Conservation (phyloP, 2,113 vertebrate genomes). For the western clawed frog (Xenopus tropicalis) region DNA sequence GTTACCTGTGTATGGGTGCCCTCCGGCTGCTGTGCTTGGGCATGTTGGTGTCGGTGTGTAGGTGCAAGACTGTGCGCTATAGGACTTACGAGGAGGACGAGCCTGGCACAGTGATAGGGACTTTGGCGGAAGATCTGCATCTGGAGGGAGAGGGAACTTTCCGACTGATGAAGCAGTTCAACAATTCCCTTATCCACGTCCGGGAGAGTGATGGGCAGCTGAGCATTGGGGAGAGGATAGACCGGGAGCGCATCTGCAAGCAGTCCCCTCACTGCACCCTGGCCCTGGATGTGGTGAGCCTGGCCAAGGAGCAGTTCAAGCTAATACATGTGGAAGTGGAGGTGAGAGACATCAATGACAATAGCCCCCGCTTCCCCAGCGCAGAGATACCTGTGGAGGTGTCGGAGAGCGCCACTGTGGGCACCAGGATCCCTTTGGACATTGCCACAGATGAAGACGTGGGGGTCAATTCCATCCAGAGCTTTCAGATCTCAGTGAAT, state of each 20-base stretch:
- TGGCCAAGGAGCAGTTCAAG: constrained; percentile 85
- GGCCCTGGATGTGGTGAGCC: constrained; percentile 90
- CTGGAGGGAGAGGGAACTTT: constrained; percentile 80
- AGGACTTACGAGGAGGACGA: constrained; percentile 85
- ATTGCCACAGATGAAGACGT: constrained; percentile 85
- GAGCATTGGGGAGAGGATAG: constrained; percentile 81
- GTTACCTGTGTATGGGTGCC: constrained; percentile 41
- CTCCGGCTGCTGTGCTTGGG: constrained; percentile 59
- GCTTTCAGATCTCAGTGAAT: constrained; percentile 86
- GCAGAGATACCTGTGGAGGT: constrained; percentile 81
- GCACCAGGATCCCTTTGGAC: constrained; percentile 82
- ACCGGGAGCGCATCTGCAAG: constrained; percentile 85
- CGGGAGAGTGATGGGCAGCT: constrained; percentile 89
- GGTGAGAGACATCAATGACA: constrained; percentile 91
- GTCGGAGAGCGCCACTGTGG: constrained; percentile 80
- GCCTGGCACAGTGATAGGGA: constrained; percentile 87
- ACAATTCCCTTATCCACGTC: constrained; percentile 84
- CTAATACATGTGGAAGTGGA: constrained; percentile 93
- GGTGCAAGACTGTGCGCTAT: constrained; percentile 82
- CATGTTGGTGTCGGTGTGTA: constrained; percentile 59
- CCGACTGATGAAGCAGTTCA: constrained; percentile 92
- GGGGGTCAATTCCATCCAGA: constrained; percentile 87
- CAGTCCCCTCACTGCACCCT: constrained; percentile 79
- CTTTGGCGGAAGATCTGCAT: constrained; percentile 86
- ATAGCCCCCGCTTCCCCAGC: constrained; percentile 83